phyloP scores from a whole-genome alignment of 2,113 vertebrate species.

The Ondatra zibethicus region DNA sequence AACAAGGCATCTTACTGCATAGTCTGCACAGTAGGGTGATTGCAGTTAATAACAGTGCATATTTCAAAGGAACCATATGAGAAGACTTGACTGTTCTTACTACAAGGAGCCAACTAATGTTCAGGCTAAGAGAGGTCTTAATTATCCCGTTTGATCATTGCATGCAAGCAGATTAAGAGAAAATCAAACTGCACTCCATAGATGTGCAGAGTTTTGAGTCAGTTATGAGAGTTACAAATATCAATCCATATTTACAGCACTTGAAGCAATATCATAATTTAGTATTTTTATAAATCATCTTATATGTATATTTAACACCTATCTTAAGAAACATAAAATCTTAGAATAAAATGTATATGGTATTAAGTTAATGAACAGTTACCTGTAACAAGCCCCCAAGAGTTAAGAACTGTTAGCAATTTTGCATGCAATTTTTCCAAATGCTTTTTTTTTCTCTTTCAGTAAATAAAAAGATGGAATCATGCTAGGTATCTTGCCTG shows the following conservation, averaged over 20 bases:
- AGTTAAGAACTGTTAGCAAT: background rate
- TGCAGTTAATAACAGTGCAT: background rate
- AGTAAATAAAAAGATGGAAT: conserved; percentile 23
- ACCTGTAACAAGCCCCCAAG: background rate
- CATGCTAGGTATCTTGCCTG: background rate
- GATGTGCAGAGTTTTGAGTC: background rate
- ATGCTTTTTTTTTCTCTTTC: background rate
- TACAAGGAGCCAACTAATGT: background rate
- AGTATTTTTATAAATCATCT: background rate
- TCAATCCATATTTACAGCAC: background rate
- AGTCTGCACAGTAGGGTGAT: background rate
- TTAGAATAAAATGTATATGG: background rate
- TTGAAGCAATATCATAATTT: background rate
- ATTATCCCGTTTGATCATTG: background rate
- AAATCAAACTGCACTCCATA: background rate
- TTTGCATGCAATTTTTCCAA: background rate
- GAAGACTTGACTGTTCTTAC: background rate
- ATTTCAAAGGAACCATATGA: background rate
- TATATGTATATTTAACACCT: background rate
- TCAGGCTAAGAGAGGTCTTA: background rate
- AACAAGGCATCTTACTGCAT: background rate
- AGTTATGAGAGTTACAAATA: background rate
- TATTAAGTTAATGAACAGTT: conserved; percentile 1
- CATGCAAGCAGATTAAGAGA: background rate
- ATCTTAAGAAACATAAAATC: conserved; percentile 1